Base-by-base conservation (phyloP, 2,888 invertebrate genomes). In the Cabera pusaria region DNA sequence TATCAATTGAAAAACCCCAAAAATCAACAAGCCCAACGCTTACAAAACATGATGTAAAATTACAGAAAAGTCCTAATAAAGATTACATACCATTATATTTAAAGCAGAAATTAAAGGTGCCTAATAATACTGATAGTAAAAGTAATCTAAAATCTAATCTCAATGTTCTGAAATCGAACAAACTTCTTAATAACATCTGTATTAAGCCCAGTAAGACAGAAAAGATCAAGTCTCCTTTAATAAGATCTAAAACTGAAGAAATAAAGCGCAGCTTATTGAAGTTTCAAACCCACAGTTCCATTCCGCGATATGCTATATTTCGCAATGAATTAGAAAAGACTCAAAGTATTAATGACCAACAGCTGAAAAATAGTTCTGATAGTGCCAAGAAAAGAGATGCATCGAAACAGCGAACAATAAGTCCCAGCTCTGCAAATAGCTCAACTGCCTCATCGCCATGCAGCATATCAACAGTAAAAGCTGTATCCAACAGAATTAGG, bases 401-500 rank as follows among this genome's bases (percentile, higher is more conserved):
- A 39, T n/a, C 52, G 35, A 46, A 45, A 28, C 53, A 47, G n/a
- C 58, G 54, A 11, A 24, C 56, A 7, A 34, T 44, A 17, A 78
- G 68, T 39, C 62, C 72, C 16, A 52, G 53, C 18, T 79, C 84
- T 5, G 61, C 65, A 33, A 72, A 70, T 42, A 81, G 84, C 52
- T 83, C 84, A 7, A 64, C 78, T 2, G 74, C 79, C 52, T 86
- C 85, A 3, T 77, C 83, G 6, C 73, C 69, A 9, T 81, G 73
- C 37, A 85, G 83, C 50, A 49, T 79, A 51, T 68, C 73, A 7
- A 84, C 84, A 11, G 78, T 85, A n/a, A 70, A 64, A 47, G 62
- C 64, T 17, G 60, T 56, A 16, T 51, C 66, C n/a, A 55, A 52
- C 1, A 49, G 53, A 40, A 25, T 52, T 26, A 75, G 62, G 49